Evolutionary conservation across 2,888 invertebrate genomes (phyloP), one percentile per base, ranked within the genome.

Genomic region (Drosophila mimetica): DNA sequence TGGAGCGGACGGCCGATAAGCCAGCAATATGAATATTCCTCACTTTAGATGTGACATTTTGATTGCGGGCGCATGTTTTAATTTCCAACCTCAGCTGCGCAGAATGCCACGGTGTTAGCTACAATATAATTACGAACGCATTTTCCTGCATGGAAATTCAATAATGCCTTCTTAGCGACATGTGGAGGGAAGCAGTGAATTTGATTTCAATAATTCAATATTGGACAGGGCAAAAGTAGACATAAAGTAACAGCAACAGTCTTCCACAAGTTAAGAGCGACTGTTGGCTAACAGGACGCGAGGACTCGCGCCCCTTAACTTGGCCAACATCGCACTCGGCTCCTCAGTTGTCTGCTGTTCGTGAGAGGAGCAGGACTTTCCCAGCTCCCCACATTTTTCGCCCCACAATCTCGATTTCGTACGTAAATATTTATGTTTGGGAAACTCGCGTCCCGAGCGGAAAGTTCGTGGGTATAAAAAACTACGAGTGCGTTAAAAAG

Each of bases 381-480:
- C 30, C 4, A 34, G 39, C 67, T 14, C 20, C n/a, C 16, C 47
- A 9, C 6, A 9, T 28, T 34, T 57, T 13, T 34, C 18, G 9
- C 1, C 59, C 16, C n/a, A n/a, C n/a, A n/a, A 37, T 20, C 55
- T 42, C 47, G 44, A 59, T 63, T 48, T 39, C 61, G 67, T 75
- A 83, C 83, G 80, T 80, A 80, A 86, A 86, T 80, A 78, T 86
- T 83, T 71, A 74, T 76, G 74, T 77, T 83, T 75, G 82, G 75
- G 67, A 71, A 82, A 79, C 74, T 77, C 65, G 79, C 64, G 73
- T 70, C 51, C 73, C 37, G 34, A 48, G 22, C 16, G n/a, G 25
- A 30, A 30, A 36, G 25, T 11, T 22, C 39, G 41, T 16, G 20
- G 25, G 34, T 63, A 69, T 57, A 61, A 70, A 69, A 58, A 63